Evolutionary conservation across 2,888 invertebrate species (phyloP).

Genomic region (Hypomecis atomaria): DNA sequence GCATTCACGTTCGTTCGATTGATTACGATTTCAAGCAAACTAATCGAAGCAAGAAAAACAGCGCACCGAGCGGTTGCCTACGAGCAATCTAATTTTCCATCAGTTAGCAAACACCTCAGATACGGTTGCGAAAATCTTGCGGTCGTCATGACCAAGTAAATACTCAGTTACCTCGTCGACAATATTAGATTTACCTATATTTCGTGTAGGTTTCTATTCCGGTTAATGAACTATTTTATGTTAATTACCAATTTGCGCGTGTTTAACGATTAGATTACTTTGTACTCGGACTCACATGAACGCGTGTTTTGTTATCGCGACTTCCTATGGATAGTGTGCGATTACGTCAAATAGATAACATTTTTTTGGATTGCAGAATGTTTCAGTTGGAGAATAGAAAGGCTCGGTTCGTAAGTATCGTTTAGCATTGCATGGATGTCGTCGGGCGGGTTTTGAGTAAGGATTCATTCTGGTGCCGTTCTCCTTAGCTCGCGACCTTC

Average conservation of each 20-base stretch:
- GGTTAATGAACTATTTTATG: slow-evolving; percentile 72
- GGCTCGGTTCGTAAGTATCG: not conserved
- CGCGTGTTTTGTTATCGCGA: slow-evolving; percentile 59
- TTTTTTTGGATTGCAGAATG: slow-evolving; percentile 32
- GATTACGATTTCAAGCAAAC: slow-evolving; percentile 61
- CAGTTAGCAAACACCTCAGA: slow-evolving; percentile 51
- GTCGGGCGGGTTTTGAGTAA: slow-evolving; percentile 68
- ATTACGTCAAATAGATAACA: slow-evolving; percentile 39
- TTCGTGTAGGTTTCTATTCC: slow-evolving; percentile 52
- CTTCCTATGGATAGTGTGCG: slow-evolving; percentile 56
- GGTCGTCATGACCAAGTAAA: slow-evolving; percentile 46
- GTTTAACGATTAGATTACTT: slow-evolving; percentile 68
- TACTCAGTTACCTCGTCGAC: slow-evolving; percentile 38
- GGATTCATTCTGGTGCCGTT: slow-evolving; percentile 81
- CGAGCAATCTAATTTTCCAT: slow-evolving; percentile 57
- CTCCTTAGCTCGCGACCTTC: slow-evolving; percentile 82
- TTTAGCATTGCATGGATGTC: slow-evolving; percentile 32
- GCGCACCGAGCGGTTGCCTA: slow-evolving; percentile 45
- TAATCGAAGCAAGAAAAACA: slow-evolving; percentile 34
- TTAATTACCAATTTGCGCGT: slow-evolving; percentile 62
- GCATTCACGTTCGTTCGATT: slow-evolving; percentile 61
- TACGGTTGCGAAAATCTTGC: slow-evolving; percentile 55
- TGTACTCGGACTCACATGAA: slow-evolving; percentile 58
- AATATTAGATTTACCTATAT: slow-evolving; percentile 51
- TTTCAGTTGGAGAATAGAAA: slow-evolving; percentile 9